Conservation (phyloP, 2,797 vertebrate genomes). For the Falco naumanni region DNA sequence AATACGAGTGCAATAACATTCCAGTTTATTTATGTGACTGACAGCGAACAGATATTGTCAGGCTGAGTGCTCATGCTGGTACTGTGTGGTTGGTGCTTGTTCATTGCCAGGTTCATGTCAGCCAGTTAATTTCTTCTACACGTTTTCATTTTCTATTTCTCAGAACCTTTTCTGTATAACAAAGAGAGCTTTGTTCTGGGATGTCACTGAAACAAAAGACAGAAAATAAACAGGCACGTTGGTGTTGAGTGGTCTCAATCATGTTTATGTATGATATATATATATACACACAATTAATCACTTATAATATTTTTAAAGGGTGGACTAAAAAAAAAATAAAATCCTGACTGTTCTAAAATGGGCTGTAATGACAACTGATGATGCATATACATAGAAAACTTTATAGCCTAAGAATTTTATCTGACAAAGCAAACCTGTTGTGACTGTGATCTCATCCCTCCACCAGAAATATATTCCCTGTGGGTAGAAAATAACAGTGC, state of each 20-base stretch:
- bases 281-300: background rate
- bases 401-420: background rate
- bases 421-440: background rate
- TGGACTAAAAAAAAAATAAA: background rate
- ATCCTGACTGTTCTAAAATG: background rate
- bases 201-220: background rate
- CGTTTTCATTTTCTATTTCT: background rate
- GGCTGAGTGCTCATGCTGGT: background rate
- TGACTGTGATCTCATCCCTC: background rate
- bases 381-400: background rate
- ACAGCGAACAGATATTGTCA: slow-evolving; percentile 1
- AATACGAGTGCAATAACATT: background rate
- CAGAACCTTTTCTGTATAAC: background rate
- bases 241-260: background rate
- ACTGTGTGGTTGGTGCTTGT: background rate
- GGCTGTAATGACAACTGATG: background rate
- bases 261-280: background rate
- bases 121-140: background rate
- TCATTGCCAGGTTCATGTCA: background rate
- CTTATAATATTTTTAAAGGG: background rate
- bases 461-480: background rate
- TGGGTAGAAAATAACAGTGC: background rate
- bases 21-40: slow-evolving; percentile 1
- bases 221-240: background rate
- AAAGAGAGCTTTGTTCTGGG: slow-evolving; percentile 23